Evolutionary conservation across 2,797 vertebrate genomes (phyloP), one percentile per base, ranked within the genome.

Genomic region (Gallinago nigripennis): DNA sequence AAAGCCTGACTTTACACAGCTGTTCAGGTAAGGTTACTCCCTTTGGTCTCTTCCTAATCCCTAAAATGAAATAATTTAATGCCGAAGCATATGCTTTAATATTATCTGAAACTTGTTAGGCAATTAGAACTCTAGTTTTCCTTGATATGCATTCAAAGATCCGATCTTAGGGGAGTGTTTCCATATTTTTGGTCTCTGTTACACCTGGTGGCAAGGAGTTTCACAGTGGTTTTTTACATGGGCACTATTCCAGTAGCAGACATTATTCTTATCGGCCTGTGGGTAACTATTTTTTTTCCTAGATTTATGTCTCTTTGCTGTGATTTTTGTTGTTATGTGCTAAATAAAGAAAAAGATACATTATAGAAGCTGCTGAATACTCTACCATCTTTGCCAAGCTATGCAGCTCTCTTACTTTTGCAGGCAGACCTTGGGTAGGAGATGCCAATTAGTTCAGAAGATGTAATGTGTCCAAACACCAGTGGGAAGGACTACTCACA

Each of bases 1-100:
- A 83, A 58, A 92, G 85, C 58, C 70, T 89, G 80, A 43, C 27
- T 92, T 88, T 50, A 88, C 50, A 45, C 89, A 96, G 82, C 80
- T 92, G 60, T 68, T 87, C 73, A 71, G 78, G 88, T 90, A 90
- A 82, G 69, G 90, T 92, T 94, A 84, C 75, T 96, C 91, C 87
- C 93, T 82, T 90, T 88, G 68, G 72, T 92, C 73, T 96, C 72
- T 72, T 93, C 6, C 1, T 64, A 88, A 53, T 92, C 4, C 12
- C 92, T 66, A 46, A 84, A 92, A 88, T 37, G 69, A 96, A 94
- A 94, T 82, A 82, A 86, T 84, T 84, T 88, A 77, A 91, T 64
- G 45, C 77, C 35, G 60, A 68, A 92, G 71, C 85, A 94, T 88
- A 94, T 90, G 90, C 63, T 91, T 91, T 91, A 88, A 90, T 95